A percentile compares a stretch with the other conserved stretches of the same genome.
Conservation (phyloP, 1,140 invertebrate species). For the Apocrypta bakeri region DNA sequence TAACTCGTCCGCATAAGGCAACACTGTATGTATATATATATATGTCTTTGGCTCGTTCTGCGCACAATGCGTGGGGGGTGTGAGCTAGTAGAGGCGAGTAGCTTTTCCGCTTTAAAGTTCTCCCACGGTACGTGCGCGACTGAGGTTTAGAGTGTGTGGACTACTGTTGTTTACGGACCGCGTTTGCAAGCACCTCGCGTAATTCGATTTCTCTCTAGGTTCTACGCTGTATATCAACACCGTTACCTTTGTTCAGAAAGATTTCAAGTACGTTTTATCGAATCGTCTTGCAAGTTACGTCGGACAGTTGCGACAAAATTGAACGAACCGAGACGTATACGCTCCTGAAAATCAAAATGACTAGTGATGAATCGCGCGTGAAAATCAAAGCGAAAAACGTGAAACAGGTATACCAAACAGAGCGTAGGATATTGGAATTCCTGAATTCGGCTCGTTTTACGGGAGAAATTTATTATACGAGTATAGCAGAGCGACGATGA, state of each 20-base stretch:
- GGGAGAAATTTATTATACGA: constrained; percentile 11
- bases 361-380: too few relatives aligned
- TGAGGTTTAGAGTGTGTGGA: neutral
- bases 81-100: neutral
- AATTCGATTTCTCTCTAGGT: neutral
- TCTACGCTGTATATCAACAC: neutral
- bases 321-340: too few relatives aligned
- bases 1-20: neutral
- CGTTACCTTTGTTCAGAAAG: too few relatives aligned
- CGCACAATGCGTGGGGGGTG: neutral
- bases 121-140: too few relatives aligned
- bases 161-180: neutral
- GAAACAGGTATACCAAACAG: neutral
- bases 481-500: neutral
- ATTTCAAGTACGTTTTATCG: too few relatives aligned
- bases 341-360: too few relatives aligned
- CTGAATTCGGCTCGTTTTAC: neutral
- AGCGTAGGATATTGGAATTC: constrained; percentile 19
- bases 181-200: neutral
- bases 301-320: too few relatives aligned
- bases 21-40: too few relatives aligned
- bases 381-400: neutral
- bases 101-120: neutral
- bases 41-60: too few relatives aligned
- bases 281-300: too few relatives aligned